Evolutionary conservation across 92 coral and sea anemone species (phyloP), one percentile per base, ranked within the genome.

Genomic region (Isaurus tuberculatus): DNA sequence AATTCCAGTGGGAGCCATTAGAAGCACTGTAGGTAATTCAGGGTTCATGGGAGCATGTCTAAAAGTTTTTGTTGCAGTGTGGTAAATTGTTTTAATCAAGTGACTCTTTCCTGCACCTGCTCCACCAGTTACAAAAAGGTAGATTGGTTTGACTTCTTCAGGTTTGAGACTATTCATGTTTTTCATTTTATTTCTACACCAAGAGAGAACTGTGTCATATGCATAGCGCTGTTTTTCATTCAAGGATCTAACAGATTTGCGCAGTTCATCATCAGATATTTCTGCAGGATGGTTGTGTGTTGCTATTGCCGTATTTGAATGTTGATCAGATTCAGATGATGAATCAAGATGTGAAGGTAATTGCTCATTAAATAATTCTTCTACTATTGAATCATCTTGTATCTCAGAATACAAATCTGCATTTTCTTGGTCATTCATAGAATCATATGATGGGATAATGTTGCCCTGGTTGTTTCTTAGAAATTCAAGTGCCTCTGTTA

Each of bases 351-450:
- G 87, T 29, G 72, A 37, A 32, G 91, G 79, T 66, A 74, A 46
- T 25, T 86, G 91, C 16, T 91, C 77, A 79, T 88, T 83, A 80
- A 84, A 91, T 42, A 26, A 70, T 49, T 84, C 94, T 48, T 79
- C 86, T 11, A 81, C 17, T 34, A 26, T 0, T 73, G 79, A 58
- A 64, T 73, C 73, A 75, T 87, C 88, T 74, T 86, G 84, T 33
- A 42, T 19, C 79, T 89, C 75, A 22, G 34, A 77, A 1, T 73
- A 73, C 46, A 90, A 19, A 22, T 90, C 89, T 61, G 57, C 80
- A 86, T 90, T 86, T 86, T 90, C 93, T 58, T 89, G 95, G 65
- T 92, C 92, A 89, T 89, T 87, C 23, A 92, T 26, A 72, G 85
- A 27, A 79, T 92, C 89, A 86, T 78, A 92, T 14, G 91, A 86